Base-by-base conservation (phyloP, 2,113 vertebrate species). In the Pseudopodoces humilis region DNA sequence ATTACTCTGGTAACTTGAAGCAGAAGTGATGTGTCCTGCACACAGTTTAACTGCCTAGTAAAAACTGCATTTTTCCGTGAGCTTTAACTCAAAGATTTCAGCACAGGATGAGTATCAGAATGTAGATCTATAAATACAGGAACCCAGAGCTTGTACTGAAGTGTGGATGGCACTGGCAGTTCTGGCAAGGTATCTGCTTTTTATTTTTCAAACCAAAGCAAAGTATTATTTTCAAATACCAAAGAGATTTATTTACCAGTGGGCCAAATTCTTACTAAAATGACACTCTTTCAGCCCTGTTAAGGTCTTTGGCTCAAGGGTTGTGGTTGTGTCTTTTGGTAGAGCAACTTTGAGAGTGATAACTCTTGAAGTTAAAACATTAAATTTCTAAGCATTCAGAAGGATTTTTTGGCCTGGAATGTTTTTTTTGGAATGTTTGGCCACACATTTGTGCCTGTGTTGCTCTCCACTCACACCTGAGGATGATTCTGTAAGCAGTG, bases 361-460 rank as follows among this genome's bases (percentile, higher is more conserved):
- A 47, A n/a, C 35, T 79, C 39, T 28, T 6, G 2, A 50, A 88
- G 52, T 25, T 25, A 64, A 58, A 89, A 15, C n/a, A 46, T 60
- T 20, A 12, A 11, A 53, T 86, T 93, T 80, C 37, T 55, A 24
- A 14, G 21, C 31, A 6, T 80, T 74, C 52, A 9, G 1, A 63
- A 77, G 56, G 20, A 47, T 22, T 25, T 70, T 59, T 39, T 4
- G 39, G 39, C 39, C 52, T 39, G 37, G 37, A 9, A 39, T 39
- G 9, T 9, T 39, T 39, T 39, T 39, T 39, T 39, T 39, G 9
- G 37, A 39, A 10, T 39, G 37, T 39, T 39, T 39, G 39, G 39
- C 39, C 52, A 4, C 0, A 0, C 31, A 7, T 37, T 50, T 55
- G 28, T n/a, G 15, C 19, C 30, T 30, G 4, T 43, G 64, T 27